phyloP scores from a whole-genome alignment of 2,888 invertebrate genomes.

The Cerceris rybyensis region DNA sequence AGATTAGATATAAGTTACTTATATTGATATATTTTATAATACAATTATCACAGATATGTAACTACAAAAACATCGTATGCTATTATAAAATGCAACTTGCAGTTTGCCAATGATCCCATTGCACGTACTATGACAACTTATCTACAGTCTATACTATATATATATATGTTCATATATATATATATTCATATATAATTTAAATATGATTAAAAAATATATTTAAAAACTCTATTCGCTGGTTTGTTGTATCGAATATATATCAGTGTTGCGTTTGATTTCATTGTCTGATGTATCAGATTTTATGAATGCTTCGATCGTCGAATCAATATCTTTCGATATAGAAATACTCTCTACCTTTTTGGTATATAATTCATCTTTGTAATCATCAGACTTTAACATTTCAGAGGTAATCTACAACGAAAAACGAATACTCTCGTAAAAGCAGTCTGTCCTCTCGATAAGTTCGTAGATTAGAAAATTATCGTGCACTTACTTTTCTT shows the following conservation, averaged over 20 bases:
- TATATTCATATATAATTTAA: constrained; percentile 57
- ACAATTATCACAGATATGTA: constrained; percentile 81
- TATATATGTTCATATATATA: too few relatives aligned
- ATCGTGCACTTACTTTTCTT: constrained; percentile 61
- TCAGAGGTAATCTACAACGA: constrained; percentile 63
- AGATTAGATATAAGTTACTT: constrained; percentile 74
- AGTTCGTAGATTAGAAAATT: background rate
- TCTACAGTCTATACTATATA: constrained; percentile 58
- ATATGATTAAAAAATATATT: constrained; percentile 70
- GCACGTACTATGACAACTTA: constrained; percentile 66
- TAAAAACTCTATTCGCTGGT: constrained; percentile 63
- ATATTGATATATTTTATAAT: constrained; percentile 75
- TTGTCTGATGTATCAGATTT: constrained; percentile 62
- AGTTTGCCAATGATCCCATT: constrained; percentile 69
- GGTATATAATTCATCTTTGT: constrained; percentile 57
- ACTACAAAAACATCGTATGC: constrained; percentile 79
- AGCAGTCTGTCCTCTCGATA: background rate
- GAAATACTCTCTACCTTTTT: constrained; percentile 62
- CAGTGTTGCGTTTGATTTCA: constrained; percentile 66
- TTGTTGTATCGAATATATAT: constrained; percentile 61
- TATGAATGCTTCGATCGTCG: constrained; percentile 64
- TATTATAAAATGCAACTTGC: constrained; percentile 77
- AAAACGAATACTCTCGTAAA: background rate
- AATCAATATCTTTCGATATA: constrained; percentile 62
- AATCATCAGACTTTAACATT: constrained; percentile 56